Evolutionary conservation across 2,888 invertebrate genomes (phyloP).

Genomic region (Lasioglossum pauxillum): DNA sequence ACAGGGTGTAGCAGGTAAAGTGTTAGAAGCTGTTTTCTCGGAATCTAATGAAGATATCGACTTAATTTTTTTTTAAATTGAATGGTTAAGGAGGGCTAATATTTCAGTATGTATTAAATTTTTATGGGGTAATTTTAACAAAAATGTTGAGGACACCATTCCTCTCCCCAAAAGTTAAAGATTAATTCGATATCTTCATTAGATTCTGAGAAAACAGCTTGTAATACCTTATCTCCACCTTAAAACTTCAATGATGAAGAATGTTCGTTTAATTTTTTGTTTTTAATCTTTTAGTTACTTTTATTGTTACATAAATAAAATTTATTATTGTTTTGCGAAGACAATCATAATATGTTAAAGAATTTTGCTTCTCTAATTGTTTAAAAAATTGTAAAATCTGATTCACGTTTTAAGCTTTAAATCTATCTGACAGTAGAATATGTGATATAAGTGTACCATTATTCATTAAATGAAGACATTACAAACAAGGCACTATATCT

Average conservation of each 20-base stretch:
- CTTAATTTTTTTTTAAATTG: too few species aligned
- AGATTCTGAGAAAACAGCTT: too few species aligned
- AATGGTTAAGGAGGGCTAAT: too few species aligned
- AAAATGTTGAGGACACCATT: too few species aligned
- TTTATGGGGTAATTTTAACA: too few species aligned
- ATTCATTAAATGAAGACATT: constrained; percentile 28
- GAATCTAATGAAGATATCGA: too few species aligned
- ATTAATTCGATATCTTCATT: too few species aligned
- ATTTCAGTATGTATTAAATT: too few species aligned
- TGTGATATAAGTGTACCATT: neutral
- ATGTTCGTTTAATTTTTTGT: neutral
- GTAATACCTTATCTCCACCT: neutral
- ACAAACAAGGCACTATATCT: constrained; percentile 47
- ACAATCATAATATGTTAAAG: neutral
- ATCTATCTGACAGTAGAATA: neutral
- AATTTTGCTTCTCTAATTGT: neutral
- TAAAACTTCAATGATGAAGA: neutral
- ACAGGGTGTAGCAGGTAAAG: too few species aligned
- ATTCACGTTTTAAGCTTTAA: neutral
- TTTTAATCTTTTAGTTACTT: neutral
- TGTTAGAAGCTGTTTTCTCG: too few species aligned
- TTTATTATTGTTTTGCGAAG: neutral
- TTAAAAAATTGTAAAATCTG: neutral
- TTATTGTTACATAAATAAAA: neutral
- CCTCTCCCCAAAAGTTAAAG: too few species aligned